phyloP scores from a whole-genome alignment of 2,113 vertebrate genomes.

The Physeter macrocephalus region DNA sequence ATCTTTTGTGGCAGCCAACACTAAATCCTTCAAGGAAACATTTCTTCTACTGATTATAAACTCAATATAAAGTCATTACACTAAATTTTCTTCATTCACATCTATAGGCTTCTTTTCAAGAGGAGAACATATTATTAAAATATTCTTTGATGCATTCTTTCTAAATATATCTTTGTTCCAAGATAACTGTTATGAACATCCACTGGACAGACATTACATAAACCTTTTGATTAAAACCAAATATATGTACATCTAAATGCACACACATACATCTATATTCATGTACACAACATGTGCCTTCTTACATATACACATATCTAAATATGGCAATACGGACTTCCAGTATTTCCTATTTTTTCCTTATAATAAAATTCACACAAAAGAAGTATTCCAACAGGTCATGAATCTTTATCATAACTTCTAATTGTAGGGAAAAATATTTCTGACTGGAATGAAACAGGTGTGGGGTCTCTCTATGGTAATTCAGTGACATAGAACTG shows the following conservation, averaged over 20 bases:
- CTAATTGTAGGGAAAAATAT: neutral
- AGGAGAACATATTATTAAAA: neutral
- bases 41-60: neutral
- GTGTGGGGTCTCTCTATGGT: neutral
- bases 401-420: neutral
- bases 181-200: neutral
- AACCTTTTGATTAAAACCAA: neutral
- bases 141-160: neutral
- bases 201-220: neutral
- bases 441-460: neutral
- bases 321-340: neutral
- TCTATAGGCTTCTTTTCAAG: neutral
- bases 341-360: neutral
- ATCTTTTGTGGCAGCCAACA: neutral
- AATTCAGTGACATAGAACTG: neutral
- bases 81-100: neutral
- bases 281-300: neutral
- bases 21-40: neutral
- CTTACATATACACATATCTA: neutral
- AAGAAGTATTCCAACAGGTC: neutral
- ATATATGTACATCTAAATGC: neutral
- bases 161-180: neutral
- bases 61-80: constrained; percentile 13
- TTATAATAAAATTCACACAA: neutral
- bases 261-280: neutral